Evolutionary conservation across 1,140 invertebrate species (phyloP).

Genomic region (Drosophila elegans): DNA sequence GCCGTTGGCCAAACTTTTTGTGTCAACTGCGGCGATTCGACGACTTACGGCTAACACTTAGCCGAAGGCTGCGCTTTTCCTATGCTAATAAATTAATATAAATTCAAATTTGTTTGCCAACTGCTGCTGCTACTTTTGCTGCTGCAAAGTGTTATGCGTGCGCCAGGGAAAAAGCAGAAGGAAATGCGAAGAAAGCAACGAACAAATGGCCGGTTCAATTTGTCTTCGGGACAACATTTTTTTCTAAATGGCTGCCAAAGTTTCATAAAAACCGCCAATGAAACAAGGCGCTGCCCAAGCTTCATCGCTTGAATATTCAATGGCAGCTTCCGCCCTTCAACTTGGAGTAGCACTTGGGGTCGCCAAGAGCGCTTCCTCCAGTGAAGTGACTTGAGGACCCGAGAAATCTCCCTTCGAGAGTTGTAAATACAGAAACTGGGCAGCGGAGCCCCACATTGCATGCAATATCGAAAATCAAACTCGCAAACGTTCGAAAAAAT

Average conservation of each 20-base stretch:
- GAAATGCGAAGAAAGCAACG: slow-evolving; percentile 27
- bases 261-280: slow-evolving; percentile 77
- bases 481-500: slow-evolving; percentile 58
- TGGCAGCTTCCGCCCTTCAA: slow-evolving; percentile 67
- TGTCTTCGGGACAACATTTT: slow-evolving; percentile 60
- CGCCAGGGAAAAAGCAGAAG: slow-evolving; percentile 27
- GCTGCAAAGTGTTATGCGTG: slow-evolving; percentile 75
- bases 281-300: slow-evolving; percentile 46
- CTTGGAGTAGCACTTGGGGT: slow-evolving; percentile 63
- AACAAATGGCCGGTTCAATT: slow-evolving; percentile 52
- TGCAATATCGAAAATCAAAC: slow-evolving; percentile 53
- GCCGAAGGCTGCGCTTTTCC: slow-evolving; percentile 67
- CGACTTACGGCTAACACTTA: slow-evolving; percentile 13
- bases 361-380: slow-evolving; percentile 47
- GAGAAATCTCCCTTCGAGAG: slow-evolving; percentile 13
- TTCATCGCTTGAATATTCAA: slow-evolving; percentile 76
- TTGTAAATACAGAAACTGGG: slow-evolving; percentile 15
- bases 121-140: slow-evolving; percentile 64
- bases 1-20: slow-evolving; percentile 36
- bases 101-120: slow-evolving; percentile 83
- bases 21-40: slow-evolving; percentile 46
- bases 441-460: slow-evolving; percentile 6
- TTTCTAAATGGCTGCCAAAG: slow-evolving; percentile 71
- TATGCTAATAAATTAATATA: slow-evolving; percentile 84
- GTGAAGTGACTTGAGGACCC: slow-evolving; percentile 17